phyloP scores from a whole-genome alignment of 2,113 vertebrate genomes.

The Hyperoodon ampullatus region DNA sequence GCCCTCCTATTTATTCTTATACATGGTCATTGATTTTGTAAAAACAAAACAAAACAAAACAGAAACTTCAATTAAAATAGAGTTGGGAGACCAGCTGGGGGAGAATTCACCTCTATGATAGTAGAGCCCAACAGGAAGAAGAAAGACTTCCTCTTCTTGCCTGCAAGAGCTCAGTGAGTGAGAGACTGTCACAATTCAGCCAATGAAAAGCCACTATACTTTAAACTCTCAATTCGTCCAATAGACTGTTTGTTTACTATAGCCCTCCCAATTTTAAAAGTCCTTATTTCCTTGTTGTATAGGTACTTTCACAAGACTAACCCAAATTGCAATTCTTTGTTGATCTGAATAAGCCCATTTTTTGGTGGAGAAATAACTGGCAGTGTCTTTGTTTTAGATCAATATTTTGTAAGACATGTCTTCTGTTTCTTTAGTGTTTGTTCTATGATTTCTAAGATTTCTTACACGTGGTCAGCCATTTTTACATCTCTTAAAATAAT shows the following conservation, averaged over 20 bases:
- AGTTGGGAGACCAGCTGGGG: background rate
- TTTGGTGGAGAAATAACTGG: background rate
- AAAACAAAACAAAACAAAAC: background rate
- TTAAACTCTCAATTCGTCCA: background rate
- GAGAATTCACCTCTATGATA: background rate
- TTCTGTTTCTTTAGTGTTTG: background rate
- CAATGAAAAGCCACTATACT: background rate
- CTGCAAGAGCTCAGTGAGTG: background rate
- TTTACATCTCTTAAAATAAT: background rate
- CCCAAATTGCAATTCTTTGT: background rate
- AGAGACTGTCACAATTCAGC: background rate
- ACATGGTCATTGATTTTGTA: background rate
- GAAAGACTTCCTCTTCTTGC: background rate
- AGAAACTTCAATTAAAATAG: background rate
- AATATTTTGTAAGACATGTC: background rate
- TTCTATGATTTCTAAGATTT: slow-evolving; percentile 2
- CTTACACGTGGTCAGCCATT: background rate
- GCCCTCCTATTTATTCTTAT: background rate
- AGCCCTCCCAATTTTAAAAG: background rate
- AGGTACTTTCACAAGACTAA: background rate
- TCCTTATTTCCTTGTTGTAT: background rate
- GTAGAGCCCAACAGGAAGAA: background rate
- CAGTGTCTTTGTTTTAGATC: background rate
- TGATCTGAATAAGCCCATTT: background rate
- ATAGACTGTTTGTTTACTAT: background rate